Base-by-base conservation (phyloP, 2,113 vertebrate genomes). In the Ceyx melanurus region DNA sequence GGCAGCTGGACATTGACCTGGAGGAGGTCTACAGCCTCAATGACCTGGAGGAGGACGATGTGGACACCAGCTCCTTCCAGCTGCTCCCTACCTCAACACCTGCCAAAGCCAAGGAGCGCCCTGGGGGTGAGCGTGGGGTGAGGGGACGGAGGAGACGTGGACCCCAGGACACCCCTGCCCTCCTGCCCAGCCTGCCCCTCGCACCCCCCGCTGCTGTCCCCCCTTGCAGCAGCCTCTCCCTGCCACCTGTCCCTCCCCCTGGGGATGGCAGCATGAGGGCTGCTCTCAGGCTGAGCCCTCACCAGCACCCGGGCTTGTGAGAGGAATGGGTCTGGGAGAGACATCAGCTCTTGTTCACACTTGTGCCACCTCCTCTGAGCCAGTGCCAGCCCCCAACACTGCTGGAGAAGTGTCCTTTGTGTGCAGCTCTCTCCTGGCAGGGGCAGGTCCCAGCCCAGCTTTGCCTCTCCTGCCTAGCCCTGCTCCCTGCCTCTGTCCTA, bases 21-120 rank as follows among this genome's bases (percentile, higher is more conserved):
- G 98, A 98, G 94, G 98, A 98, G 17, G 98, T 99, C 61, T 99
- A 98, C 96, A 98, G 96, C 94, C 97, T 99, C 82, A 98, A 98
- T 1, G 98, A 99, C 94, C 94, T 98, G 86, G 98, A 99, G 94
- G 99, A 99, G 95, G 98, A 99, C 0, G 98, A 99, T 1, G 96
- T 98, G 21, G 98, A 98, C 28, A 58, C 96, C 37, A 86, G 97
- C 19, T 70, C 92, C 62, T 97, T 97, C 90, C 91, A 95, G 82
- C 93, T 93, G 31, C 92, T 93, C 67, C 88, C 94, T 79, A 89
- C 94, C 92, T 97, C 95, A 22, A 97, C 73, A 12, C 97, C 72
- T 17, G 18, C 87, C 87, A 94, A 91, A 93, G 91, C 62, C 61
- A 89, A 95, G 92, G 97, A 96, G 29, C 67, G 68, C 86, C 53